Percentiles rank a stretch among this genome's conserved stretches.
phyloP scores from a whole-genome alignment of 2,888 invertebrate species.

The Tubulanus polymorphus region DNA sequence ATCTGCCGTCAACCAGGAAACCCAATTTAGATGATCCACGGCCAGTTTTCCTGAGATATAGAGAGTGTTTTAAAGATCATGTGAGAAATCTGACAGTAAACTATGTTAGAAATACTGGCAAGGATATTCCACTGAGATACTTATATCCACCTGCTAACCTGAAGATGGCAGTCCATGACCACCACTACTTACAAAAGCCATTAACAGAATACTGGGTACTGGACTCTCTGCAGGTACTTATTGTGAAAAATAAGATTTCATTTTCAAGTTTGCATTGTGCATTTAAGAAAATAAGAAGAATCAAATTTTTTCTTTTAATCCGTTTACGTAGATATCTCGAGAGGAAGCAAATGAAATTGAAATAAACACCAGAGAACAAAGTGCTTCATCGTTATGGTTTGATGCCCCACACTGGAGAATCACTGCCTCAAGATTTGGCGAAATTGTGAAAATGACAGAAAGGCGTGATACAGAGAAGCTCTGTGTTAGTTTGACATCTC shows the following conservation, averaged over 20 bases:
- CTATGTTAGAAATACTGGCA: neutral
- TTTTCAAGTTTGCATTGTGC: too few species aligned
- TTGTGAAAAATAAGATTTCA: neutral
- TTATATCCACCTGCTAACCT: slow-evolving; percentile 7
- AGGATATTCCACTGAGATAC: slow-evolving; percentile 3
- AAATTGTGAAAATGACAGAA: neutral
- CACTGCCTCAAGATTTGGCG: neutral
- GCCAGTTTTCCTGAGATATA: slow-evolving; percentile 6
- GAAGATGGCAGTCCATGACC: slow-evolving; percentile 6
- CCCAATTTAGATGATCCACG: slow-evolving; percentile 10
- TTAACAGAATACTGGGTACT: slow-evolving; percentile 6
- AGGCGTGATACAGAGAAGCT: neutral
- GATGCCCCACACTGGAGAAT: neutral
- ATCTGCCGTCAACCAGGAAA: neutral
- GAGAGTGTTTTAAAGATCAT: slow-evolving; percentile 10
- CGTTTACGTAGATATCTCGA: slow-evolving; percentile 12
- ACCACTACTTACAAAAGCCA: slow-evolving; percentile 9
- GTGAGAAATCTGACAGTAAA: slow-evolving; percentile 7
- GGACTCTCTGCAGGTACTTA: too few species aligned
- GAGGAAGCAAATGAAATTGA: slow-evolving; percentile 8
- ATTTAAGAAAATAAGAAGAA: too few species aligned
- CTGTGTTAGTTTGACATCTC: neutral
- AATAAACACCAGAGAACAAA: slow-evolving; percentile 12
- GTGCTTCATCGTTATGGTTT: slow-evolving; percentile 9
- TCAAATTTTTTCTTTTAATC: slow-evolving; percentile 7